Evolutionary conservation across 2,113 vertebrate genomes (phyloP).

Genomic region (Corydoras maculifer): DNA sequence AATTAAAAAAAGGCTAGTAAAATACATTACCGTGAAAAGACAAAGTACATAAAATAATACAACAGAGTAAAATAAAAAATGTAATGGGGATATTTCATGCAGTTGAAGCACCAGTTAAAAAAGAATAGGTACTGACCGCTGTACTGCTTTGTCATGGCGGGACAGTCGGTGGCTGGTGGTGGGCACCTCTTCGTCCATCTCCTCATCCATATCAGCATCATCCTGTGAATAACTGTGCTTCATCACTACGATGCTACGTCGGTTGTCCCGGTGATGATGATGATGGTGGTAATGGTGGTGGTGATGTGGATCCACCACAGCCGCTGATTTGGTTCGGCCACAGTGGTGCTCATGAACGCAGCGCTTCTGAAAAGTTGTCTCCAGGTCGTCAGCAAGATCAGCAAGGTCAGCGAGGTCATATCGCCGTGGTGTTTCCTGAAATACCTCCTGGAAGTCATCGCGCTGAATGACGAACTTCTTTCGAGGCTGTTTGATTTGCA

Average conservation of each 20-base stretch:
- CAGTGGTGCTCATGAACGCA: slow-evolving; percentile 97
- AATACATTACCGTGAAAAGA: too few relatives aligned
- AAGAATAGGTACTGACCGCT: slow-evolving; percentile 98
- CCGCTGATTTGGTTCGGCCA: slow-evolving; percentile 81
- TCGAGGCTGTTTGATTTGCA: slow-evolving; percentile 97
- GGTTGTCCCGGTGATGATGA: slow-evolving; percentile 85
- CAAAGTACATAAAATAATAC: too few relatives aligned
- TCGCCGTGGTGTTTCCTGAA: slow-evolving; percentile 95
- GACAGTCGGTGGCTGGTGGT: slow-evolving; percentile 96
- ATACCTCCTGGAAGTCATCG: slow-evolving; percentile 86
- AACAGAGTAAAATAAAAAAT: too few relatives aligned
- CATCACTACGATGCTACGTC: slow-evolving; percentile 95
- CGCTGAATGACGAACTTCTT: slow-evolving; percentile 94
- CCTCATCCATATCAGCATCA: slow-evolving; percentile 86
- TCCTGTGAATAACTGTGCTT: slow-evolving; percentile 98
- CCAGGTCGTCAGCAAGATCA: slow-evolving; percentile 91
- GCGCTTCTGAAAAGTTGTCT: slow-evolving; percentile 89
- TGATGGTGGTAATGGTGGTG: slow-evolving; percentile 23
- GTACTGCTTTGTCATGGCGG: slow-evolving; percentile 94
- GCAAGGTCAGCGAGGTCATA: slow-evolving; percentile 91
- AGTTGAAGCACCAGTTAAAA: slow-evolving; percentile 60
- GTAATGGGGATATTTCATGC: too few relatives aligned
- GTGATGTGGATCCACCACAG: slow-evolving; percentile 65
- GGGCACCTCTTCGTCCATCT: slow-evolving; percentile 94
- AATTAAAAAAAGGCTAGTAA: too few relatives aligned